Evolutionary conservation across 2,888 invertebrate genomes (phyloP).

Genomic region (Caenorhabditis sp.): DNA sequence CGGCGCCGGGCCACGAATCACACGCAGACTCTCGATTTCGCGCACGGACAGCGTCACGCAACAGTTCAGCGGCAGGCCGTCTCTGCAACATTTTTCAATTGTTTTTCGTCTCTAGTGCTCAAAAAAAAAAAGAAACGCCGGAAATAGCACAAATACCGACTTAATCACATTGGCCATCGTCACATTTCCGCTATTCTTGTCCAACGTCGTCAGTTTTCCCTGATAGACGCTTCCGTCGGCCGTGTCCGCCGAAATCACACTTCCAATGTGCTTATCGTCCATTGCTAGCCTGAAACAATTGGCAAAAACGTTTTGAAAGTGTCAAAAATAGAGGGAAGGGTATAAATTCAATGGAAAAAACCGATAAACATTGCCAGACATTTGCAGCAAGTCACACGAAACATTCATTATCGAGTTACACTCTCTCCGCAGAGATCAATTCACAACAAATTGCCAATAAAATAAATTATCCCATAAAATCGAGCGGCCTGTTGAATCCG

Average conservation of each 20-base stretch:
- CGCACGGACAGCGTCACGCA: conserved; percentile 16
- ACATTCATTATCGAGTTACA: too few relatives aligned
- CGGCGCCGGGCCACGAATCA: conserved; percentile 14
- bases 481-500: conserved; percentile 96
- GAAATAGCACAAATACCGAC: conserved; percentile 12
- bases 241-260: conserved; percentile 66
- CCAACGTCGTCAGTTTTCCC: conserved; percentile 59
- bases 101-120: neutral
- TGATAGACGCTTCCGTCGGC: conserved; percentile 60
- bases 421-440: too few relatives aligned
- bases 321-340: conserved; percentile 21
- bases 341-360: conserved; percentile 11
- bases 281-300: conserved; percentile 9
- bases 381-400: neutral
- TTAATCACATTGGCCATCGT: conserved; percentile 57
- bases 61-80: conserved; percentile 29
- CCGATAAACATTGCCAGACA: neutral
- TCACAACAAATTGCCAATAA: too few relatives aligned
- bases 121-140: neutral
- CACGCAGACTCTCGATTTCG: conserved; percentile 13
- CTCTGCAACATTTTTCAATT: conserved; percentile 18
- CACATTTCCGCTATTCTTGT: conserved; percentile 33
- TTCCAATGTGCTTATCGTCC: conserved; percentile 63
- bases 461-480: conserved; percentile 80
- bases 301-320: neutral